Conservation (phyloP, 2,797 vertebrate genomes). For the Acanthurus tractus region DNA sequence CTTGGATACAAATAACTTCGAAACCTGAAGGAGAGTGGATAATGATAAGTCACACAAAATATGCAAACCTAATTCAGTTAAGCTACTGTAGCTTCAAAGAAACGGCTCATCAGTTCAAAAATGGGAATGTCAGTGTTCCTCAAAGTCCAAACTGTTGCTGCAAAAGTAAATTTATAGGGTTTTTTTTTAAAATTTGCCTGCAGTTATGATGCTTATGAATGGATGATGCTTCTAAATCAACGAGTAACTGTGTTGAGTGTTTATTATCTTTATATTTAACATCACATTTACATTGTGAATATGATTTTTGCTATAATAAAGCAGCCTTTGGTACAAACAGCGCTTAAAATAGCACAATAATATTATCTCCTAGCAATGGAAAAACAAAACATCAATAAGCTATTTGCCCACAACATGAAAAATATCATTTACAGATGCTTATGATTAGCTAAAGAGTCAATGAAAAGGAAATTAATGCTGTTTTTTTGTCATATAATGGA, state of each 20-base stretch:
- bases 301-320: too few species aligned
- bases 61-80: constrained; percentile 17
- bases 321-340: too few species aligned
- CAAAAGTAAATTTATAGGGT: neutral
- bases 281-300: too few species aligned
- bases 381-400: neutral
- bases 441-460: neutral
- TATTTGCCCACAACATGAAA: neutral
- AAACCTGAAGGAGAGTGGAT: constrained; percentile 1
- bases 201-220: neutral
- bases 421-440: neutral
- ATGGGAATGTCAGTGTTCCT: neutral
- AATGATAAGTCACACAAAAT: constrained; percentile 29
- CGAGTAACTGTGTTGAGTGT: too few species aligned
- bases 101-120: constrained; percentile 23
- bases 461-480: neutral
- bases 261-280: too few species aligned
- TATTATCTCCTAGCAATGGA: neutral
- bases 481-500: neutral
- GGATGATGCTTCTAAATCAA: too few species aligned
- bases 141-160: constrained; percentile 2
- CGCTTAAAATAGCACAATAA: neutral
- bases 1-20: constrained; percentile 23
- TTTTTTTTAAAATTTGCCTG: too few species aligned
- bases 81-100: constrained; percentile 26